Conservation (phyloP, 2,888 invertebrate species). For the Drosophila cyrtoloma region DNA sequence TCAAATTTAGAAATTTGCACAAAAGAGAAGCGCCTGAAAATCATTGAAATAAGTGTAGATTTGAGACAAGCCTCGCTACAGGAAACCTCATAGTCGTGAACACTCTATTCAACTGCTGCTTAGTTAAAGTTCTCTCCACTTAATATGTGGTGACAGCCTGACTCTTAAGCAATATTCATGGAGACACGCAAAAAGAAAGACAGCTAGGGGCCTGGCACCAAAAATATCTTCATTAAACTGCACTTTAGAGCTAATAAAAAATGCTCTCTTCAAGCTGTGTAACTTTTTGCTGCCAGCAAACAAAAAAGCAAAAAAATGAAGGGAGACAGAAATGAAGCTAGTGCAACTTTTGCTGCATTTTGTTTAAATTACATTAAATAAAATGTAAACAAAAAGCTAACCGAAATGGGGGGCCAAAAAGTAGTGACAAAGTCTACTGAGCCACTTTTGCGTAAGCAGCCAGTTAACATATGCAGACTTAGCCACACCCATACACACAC, state of each 20-base stretch:
- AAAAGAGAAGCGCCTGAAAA: not conserved
- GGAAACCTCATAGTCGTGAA: not conserved
- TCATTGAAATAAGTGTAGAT: not conserved
- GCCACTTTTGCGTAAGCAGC: constrained; percentile 66
- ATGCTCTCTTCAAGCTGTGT: constrained; percentile 37
- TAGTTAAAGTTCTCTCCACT: not conserved
- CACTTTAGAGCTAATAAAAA: constrained; percentile 58
- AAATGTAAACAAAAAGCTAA: constrained; percentile 56
- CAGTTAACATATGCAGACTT: constrained; percentile 76
- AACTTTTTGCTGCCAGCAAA: constrained; percentile 15
- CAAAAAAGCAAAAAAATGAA: not conserved
- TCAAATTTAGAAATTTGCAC: constrained; percentile 15
- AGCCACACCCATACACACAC: constrained; percentile 44
- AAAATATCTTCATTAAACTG: constrained; percentile 62
- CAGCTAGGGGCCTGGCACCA: not conserved
- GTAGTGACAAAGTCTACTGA: constrained; percentile 60
- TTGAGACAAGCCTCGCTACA: not conserved
- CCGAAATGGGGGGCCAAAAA: constrained; percentile 28
- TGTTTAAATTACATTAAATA: constrained; percentile 73
- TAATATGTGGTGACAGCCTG: constrained; percentile 21
- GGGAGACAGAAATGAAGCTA: not conserved
- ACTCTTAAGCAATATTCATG: not conserved
- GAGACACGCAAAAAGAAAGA: not conserved
- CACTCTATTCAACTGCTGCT: not conserved
- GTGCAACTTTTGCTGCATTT: constrained; percentile 52